These are phyloP conservation scores for Protobothrops mucrosquamatus DNA, from an alignment of 2,113 vertebrate genomes.

Conservation along the genomic window DNA sequence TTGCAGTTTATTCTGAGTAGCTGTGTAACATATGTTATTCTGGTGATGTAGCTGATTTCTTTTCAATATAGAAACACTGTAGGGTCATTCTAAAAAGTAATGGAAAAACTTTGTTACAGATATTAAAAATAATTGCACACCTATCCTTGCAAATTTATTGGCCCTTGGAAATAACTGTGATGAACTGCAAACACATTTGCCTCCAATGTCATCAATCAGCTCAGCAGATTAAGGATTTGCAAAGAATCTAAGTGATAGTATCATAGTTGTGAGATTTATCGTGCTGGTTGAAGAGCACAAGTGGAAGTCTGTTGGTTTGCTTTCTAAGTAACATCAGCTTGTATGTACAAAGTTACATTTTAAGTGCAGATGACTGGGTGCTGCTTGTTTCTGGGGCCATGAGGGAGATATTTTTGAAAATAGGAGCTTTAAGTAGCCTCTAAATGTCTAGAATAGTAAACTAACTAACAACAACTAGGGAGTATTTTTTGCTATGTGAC, in stretches of 20 bases:
- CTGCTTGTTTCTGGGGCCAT: neutral
- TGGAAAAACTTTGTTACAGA: neutral
- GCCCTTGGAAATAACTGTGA: neutral
- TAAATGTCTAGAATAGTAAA: neutral
- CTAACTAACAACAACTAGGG: neutral
- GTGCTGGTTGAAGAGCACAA: neutral
- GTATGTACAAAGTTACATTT: neutral
- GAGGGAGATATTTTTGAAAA: neutral
- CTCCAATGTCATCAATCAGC: neutral
- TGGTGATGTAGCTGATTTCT: slow-evolving; percentile 20
- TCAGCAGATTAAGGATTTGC: neutral
- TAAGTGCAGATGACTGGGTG: neutral
- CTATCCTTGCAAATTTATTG: neutral
- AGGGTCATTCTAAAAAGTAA: neutral
- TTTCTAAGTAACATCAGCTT: neutral
- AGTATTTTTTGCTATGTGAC: neutral
- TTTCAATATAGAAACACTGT: slow-evolving; percentile 21
- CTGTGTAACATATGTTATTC: neutral
- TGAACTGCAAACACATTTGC: neutral
- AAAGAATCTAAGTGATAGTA: neutral
- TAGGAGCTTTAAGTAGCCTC: neutral
- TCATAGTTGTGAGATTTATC: neutral
- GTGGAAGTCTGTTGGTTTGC: neutral
- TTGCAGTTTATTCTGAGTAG: neutral
- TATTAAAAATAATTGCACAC: neutral